Conservation (phyloP, 2,888 invertebrate genomes). For the Tillus elongatus region DNA sequence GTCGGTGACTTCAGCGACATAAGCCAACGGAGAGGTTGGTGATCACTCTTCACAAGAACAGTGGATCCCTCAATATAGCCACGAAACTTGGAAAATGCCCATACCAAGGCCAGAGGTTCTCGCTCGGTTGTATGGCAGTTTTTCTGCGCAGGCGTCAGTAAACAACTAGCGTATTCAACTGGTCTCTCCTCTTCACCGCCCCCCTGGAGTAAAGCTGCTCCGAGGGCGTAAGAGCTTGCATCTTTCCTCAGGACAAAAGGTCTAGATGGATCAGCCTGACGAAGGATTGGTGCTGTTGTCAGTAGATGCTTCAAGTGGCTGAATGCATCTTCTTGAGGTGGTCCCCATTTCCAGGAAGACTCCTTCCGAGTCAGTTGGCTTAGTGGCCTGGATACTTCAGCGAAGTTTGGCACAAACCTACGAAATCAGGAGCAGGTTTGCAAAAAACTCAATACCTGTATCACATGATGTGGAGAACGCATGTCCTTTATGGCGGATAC, state of each 20-base stretch:
- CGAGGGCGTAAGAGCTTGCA: no score
- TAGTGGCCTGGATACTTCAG: conserved; percentile 17
- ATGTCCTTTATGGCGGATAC: conserved; percentile 16
- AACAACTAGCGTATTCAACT: no score
- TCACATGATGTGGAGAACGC: conserved; percentile 17
- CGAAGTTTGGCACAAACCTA: conserved; percentile 17
- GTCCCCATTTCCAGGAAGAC: conserved; percentile 14
- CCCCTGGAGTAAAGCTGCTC: no score
- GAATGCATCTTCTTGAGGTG: conserved; percentile 16
- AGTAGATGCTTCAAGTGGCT: no score
- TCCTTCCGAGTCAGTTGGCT: conserved; percentile 16
- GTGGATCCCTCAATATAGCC: not conserved
- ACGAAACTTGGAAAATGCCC: no score
- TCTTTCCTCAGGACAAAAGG: conserved; percentile 26
- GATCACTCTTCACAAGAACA: conserved; percentile 5
- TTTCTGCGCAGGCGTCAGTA: no score
- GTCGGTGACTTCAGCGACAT: no score
- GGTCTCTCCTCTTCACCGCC: no score
- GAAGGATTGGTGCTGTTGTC: conserved; percentile 22
- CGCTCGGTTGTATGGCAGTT: not conserved
- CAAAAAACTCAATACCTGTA: conserved; percentile 19
- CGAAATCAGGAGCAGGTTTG: conserved; percentile 21
- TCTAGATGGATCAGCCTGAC: conserved; percentile 18
- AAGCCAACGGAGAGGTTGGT: conserved; percentile 32
- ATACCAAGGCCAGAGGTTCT: no score